Evolutionary conservation across 2,113 vertebrate genomes (phyloP), one percentile per base, ranked within the genome.

Genomic region (Datnioides undecimradiatus): DNA sequence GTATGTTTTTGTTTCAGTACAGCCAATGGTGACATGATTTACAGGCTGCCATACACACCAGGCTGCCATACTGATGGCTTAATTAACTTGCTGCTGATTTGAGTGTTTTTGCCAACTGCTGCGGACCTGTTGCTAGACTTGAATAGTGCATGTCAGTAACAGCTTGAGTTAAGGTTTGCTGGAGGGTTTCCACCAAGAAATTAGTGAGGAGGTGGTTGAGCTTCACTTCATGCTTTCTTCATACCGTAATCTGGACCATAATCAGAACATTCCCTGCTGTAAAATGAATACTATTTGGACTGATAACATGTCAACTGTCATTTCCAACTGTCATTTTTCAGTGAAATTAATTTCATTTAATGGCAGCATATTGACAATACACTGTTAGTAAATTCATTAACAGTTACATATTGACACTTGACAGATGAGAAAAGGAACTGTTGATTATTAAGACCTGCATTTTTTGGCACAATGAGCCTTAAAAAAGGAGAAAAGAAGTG

Each of bases 1-100:
- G 62, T 60, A 23, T 82, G 64, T 79, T 72, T 86, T 65, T 83
- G 57, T 87, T 68, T 77, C 31, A 31, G 54, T 8, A 21, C 59
- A 63, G 49, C n/a, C 49, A 46, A 68, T 25, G 71, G 65, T 54
- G 78, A 87, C 76, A 74, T 85, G 83, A 89, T 82, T 79, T 82
- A 86, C 59, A 60, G 52, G 23, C 65, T 8, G 59, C 25, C 4
- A 19, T 23, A 58, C 40, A 41, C 66, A 54, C 55, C 60, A 70
- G 73, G 65, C 76, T 84, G 78, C 57, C 54, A 48, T 40, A 41
- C 51, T 87, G 88, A 88, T 68, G 87, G 73, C 87, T 88, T 76
- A 33, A 88, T 93, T 77, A 74, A 84, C 73, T 31, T 23, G 5
- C 41, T n/a, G 75, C 38, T 62, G 74, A 41, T 83, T 36, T 54